phyloP scores from a whole-genome alignment of 2,888 invertebrate species.

The Salpingus planirostris region DNA sequence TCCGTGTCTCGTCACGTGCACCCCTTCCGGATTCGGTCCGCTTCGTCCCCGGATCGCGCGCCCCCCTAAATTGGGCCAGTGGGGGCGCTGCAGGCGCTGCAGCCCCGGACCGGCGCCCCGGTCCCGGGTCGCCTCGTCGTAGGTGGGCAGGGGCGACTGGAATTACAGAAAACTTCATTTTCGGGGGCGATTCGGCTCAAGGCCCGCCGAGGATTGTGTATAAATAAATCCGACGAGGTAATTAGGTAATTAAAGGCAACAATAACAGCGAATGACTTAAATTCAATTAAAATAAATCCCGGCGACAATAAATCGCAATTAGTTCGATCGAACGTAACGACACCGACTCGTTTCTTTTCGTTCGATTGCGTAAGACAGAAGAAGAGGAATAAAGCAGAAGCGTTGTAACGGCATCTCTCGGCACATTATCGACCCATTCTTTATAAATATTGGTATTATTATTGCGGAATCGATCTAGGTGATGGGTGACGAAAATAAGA shows the following conservation, averaged over 20 bases:
- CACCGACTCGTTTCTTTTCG: constrained; percentile 17
- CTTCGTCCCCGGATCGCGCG: constrained; percentile 31
- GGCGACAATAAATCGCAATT: constrained; percentile 36
- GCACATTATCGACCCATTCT: too few species aligned
- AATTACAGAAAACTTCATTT: constrained; percentile 3
- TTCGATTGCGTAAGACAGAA: constrained; percentile 25
- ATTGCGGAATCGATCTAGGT: too few species aligned
- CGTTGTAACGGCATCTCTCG: too few species aligned
- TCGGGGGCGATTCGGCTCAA: neutral
- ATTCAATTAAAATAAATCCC: constrained; percentile 35
- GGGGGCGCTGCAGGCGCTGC: constrained; percentile 34
- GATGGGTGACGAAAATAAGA: constrained; percentile 10
- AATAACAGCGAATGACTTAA: constrained; percentile 27
- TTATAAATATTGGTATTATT: too few species aligned
- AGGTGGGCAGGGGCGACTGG: constrained; percentile 42
- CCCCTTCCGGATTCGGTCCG: constrained; percentile 32
- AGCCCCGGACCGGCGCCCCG: constrained; percentile 24
- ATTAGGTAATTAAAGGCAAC: constrained; percentile 22
- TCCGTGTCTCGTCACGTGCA: constrained; percentile 37
- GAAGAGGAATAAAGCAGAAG: constrained; percentile 7
- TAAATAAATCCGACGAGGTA: constrained; percentile 5
- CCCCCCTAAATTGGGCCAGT: constrained; percentile 36
- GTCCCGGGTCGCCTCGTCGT: constrained; percentile 45
- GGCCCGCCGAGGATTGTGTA: neutral
- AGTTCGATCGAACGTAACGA: constrained; percentile 30